Evolutionary conservation across 1,140 invertebrate genomes (phyloP), one percentile per base, ranked within the genome.

Genomic region (Musca vetustissima): DNA sequence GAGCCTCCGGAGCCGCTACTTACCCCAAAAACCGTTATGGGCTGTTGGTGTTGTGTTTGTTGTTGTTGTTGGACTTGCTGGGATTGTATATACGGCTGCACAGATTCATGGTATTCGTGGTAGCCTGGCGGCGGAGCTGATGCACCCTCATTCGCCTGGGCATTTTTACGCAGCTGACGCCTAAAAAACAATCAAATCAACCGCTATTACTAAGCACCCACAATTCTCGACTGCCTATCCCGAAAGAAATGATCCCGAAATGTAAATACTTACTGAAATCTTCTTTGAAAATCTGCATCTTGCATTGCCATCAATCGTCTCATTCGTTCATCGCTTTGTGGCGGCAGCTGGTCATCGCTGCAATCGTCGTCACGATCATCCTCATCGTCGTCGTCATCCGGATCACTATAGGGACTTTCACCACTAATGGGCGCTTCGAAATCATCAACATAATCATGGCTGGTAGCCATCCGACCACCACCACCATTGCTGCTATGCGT

Each of bases 401-500:
- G 57, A 61, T 68, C 69, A 25, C 28, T 61, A 21, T 61, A 61
- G 28, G 59, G 57, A 28, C 61, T 61, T 25, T 69, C 67, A 15
- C 64, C 55, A 48, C 64, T 57, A 43, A 47, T 64, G 2, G 77
- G 76, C 15, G 75, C 77, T 25, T 70, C 64, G 49, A 76, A 75
- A 78, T 78, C 76, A 76, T 76, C 78, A 70, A 75, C 73, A 70
- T 73, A 76, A 73, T 73, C 75, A 32, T 78, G 75, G 64, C 75
- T 89, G 89, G 75, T 91, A 73, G 90, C 49, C 88, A 89, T 59
- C 89, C 83, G n/a, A 88, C n/a, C 89, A 24, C 67, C 48, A n/a
- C 22, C 57, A 50, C 57, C 28, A 52, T 52, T 59, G 36, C 57
- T 48, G 52, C 52, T 66, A 19, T 50, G 64, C 48, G 64, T 25